Evolutionary conservation across 2,888 invertebrate species (phyloP).

Genomic region (Slavum lentiscoides): DNA sequence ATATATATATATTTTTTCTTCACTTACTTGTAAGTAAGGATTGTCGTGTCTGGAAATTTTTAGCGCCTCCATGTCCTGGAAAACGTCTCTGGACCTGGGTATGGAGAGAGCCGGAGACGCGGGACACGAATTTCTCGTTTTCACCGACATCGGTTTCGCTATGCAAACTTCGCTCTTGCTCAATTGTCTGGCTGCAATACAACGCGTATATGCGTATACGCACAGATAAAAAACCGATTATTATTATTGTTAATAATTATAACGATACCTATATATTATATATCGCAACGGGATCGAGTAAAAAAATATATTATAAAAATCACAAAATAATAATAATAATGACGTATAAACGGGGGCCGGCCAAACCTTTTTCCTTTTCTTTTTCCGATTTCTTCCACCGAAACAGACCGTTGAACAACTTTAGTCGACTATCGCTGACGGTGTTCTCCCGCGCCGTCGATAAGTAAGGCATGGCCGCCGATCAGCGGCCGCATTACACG

Average conservation of each 20-base stretch:
- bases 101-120: conserved; percentile 67
- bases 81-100: conserved; percentile 76
- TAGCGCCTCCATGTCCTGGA: conserved; percentile 82
- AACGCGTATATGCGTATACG: too few relatives aligned
- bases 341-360: too few relatives aligned
- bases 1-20: not conserved
- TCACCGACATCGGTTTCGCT: conserved; percentile 62
- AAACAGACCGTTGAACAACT: conserved; percentile 46
- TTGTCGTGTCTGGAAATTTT: conserved; percentile 81
- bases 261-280: too few relatives aligned
- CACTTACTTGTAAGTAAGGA: conserved; percentile 74
- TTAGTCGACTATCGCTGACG: conserved; percentile 39
- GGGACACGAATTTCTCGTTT: conserved; percentile 56
- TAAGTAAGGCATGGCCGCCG: conserved; percentile 46
- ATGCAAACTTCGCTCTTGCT: conserved; percentile 60
- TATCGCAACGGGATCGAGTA: not conserved
- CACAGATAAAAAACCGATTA: too few relatives aligned
- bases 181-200: conserved; percentile 39
- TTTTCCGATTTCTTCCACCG: conserved; percentile 49
- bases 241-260: too few relatives aligned
- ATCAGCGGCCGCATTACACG: conserved; percentile 38
- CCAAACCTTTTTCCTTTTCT: conserved; percentile 34
- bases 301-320: too few relatives aligned
- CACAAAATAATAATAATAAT: too few relatives aligned
- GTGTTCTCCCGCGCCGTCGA: conserved; percentile 40